Base-by-base conservation (phyloP, 2,113 vertebrate species). In the Alexandromys fortis region DNA sequence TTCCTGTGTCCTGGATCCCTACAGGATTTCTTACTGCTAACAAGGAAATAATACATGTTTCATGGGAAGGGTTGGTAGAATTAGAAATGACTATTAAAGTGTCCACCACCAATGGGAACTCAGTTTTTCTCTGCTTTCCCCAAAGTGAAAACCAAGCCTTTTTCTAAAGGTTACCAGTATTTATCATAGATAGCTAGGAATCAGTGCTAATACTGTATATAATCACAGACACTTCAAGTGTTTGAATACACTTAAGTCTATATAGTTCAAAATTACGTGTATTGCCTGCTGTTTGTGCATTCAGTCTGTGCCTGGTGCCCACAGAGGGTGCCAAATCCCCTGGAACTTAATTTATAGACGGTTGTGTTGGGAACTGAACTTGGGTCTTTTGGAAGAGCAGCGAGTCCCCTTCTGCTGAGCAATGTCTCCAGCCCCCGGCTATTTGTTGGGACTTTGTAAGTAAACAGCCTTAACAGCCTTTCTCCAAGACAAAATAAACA, bases 191-290 rank as follows among this genome's bases (percentile, higher is more conserved):
- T 11, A 61, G 81, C 81, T 65, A 45, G 38, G 38, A 45, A 58
- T 58, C 49, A n/a, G 10, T 58, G 9, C 52, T 12, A 81, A 30
- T 65, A 65, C 58, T 30, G 8, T 30, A 65, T 83, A 63, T 42
- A 30, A 17, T 28, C n/a, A 85, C 38, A 61, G 38, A 38, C 13
- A 85, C 30, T 65, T 30, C 33, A 49, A 47, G 17, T 5, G 38
- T 78, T 10, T 94, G 77, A 85, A 89, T 73, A 68, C 7, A 88
- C 49, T 86, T 55, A 68, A 77, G 63, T 86, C 42, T 91, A 85
- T 17, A 90, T 61, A 82, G 14, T 42, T 82, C 2, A 81, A 61
- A 82, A 63, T 83, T 83, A 42, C 1, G 13, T 8, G 1, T 4
- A 38, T 82, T 83, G 55, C 24, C n/a, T 63, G n/a, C 13, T 63